These are phyloP conservation scores for Hydropotes inermis DNA, from an alignment of 2,113 vertebrate genomes.

Conservation along the genomic window DNA sequence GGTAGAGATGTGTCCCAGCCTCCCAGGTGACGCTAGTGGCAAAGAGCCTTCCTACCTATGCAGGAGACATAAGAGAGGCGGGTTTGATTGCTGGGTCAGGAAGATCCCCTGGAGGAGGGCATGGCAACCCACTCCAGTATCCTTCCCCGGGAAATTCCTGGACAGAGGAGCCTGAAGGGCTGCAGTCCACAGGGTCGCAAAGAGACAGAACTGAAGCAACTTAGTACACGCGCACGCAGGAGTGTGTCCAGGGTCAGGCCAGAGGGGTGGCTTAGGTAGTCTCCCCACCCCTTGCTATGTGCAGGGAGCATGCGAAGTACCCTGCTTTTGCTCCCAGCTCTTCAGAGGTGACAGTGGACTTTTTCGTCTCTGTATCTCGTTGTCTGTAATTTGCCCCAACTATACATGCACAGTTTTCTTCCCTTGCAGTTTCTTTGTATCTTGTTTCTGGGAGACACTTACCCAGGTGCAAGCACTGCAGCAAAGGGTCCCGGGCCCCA, in stretches of 20 bases:
- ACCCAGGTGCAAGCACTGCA: not conserved
- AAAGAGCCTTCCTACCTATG: not conserved
- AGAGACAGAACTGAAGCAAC: not conserved
- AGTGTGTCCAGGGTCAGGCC: not conserved
- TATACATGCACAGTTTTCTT: fast-evolving
- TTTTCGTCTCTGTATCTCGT: not conserved
- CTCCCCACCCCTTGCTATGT: not conserved
- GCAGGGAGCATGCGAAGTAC: fast-evolving
- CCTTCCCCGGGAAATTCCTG: not conserved
- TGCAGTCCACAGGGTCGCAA: fast-evolving
- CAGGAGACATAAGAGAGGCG: not conserved
- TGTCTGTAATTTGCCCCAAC: not conserved
- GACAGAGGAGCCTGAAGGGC: not conserved
- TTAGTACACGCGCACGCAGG: not conserved
- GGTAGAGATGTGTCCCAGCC: not conserved
- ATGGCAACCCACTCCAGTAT: not conserved
- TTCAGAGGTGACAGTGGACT: not conserved
- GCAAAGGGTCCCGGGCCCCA: not conserved
- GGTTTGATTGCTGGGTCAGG: not conserved
- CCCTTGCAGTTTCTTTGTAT: not conserved
- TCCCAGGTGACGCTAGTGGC: not conserved
- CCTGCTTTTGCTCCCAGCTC: not conserved
- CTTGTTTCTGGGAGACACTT: not conserved
- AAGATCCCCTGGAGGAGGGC: not conserved
- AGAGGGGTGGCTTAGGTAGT: fast-evolving